Evolutionary conservation across 2,113 vertebrate genomes (phyloP).

Genomic region (Chamaetylas fuelleborni): DNA sequence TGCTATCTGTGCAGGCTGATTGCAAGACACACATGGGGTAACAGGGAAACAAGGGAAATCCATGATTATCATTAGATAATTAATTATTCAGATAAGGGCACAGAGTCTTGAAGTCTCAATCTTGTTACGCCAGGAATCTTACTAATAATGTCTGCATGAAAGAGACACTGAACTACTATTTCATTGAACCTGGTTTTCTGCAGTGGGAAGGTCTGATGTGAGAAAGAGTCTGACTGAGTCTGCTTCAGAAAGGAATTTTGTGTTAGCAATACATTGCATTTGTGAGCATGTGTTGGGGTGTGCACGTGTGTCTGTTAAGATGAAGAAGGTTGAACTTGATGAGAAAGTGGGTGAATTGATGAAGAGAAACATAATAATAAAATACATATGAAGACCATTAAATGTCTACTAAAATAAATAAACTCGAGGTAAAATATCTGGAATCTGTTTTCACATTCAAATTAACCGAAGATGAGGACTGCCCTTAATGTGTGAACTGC

Average conservation of each 20-base stretch:
- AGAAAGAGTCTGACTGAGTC: not conserved
- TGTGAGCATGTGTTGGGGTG: not conserved
- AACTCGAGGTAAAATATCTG: not conserved
- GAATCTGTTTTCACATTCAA: not conserved
- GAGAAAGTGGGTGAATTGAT: not conserved
- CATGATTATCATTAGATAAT: not conserved
- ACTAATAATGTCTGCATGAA: not conserved
- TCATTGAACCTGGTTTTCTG: not conserved
- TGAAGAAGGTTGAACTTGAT: not conserved
- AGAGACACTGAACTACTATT: not conserved
- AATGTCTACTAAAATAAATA: not conserved
- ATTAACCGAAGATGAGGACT: not conserved
- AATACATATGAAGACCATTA: not conserved
- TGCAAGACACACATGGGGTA: not conserved
- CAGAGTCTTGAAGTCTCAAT: not conserved
- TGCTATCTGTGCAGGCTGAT: not conserved
- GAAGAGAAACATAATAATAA: not conserved
- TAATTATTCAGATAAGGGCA: slow-evolving; percentile 9
- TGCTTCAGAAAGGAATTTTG: not conserved
- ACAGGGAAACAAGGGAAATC: not conserved
- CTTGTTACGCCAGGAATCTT: not conserved
- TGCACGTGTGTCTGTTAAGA: too few relatives aligned
- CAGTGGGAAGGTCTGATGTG: not conserved
- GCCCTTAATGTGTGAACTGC: not conserved
- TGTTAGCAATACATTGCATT: not conserved